A percentile compares a stretch with the other conserved stretches of the same genome.
Evolutionary conservation across 2,888 invertebrate genomes (phyloP).

Genomic region (Agrotis ipsilon): DNA sequence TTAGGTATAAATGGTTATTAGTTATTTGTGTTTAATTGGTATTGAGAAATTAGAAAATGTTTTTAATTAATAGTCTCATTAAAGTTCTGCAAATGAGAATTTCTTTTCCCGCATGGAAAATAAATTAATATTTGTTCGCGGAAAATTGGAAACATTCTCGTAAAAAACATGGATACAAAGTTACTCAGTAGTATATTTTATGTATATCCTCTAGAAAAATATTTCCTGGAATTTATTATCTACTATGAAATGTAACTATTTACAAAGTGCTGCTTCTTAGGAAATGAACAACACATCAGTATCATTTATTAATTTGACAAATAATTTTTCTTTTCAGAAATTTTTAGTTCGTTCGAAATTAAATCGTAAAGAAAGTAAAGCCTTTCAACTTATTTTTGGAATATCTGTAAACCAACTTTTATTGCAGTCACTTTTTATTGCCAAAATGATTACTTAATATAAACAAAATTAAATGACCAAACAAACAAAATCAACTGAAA

Average conservation of each 20-base stretch:
- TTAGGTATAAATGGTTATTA: conserved; percentile 68
- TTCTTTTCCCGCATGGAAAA: background rate
- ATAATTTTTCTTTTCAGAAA: conserved; percentile 28
- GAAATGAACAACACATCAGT: background rate
- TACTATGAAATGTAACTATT: background rate
- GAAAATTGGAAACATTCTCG: background rate
- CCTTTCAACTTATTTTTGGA: conserved; percentile 1
- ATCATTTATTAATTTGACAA: conserved; percentile 19
- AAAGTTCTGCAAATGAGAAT: background rate
- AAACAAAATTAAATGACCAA: background rate
- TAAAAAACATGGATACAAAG: background rate
- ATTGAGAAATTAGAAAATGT: conserved; percentile 24
- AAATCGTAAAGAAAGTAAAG: background rate
- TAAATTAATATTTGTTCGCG: background rate
- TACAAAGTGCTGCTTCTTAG: background rate
- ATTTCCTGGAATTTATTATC: background rate
- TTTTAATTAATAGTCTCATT: conserved; percentile 13
- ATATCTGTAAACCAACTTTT: background rate
- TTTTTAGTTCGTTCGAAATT: conserved; percentile 18
- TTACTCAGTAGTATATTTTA: background rate
- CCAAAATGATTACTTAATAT: too few species aligned
- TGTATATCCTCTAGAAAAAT: background rate
- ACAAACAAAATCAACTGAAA: background rate
- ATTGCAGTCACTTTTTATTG: background rate
- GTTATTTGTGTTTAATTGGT: conserved; percentile 52